Conservation (phyloP, 2,888 invertebrate genomes). For the Xestoiulus laeticollis region DNA sequence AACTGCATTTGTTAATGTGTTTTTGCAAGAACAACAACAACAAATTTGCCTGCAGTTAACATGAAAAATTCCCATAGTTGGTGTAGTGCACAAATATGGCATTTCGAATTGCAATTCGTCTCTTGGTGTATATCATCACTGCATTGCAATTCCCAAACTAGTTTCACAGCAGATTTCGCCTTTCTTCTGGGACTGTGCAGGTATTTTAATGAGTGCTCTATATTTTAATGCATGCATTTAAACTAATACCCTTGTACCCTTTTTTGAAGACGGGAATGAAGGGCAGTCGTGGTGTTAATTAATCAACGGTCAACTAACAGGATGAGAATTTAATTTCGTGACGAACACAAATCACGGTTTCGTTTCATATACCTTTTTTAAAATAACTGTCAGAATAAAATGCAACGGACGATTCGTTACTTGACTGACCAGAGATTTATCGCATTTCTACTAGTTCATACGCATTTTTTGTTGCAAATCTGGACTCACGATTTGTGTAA, state of each 20-base stretch:
- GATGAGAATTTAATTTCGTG: constrained; percentile 22
- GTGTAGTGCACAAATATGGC: background rate
- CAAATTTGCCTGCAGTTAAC: too few species aligned
- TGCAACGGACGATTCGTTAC: background rate
- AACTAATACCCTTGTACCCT: background rate
- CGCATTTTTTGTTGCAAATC: background rate
- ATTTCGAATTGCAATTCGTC: background rate
- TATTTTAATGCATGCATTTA: constrained; percentile 6
- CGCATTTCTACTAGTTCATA: background rate
- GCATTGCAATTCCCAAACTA: background rate
- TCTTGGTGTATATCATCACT: background rate
- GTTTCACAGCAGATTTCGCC: background rate
- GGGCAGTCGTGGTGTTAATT: constrained; percentile 6
- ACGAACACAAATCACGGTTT: constrained; percentile 22
- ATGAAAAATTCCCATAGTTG: background rate
- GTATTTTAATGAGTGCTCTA: constrained; percentile 27
- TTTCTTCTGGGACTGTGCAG: background rate
- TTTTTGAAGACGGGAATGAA: background rate
- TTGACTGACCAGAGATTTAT: constrained; percentile 19
- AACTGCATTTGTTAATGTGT: too few species aligned
- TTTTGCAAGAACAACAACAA: too few species aligned
- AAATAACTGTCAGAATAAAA: constrained; percentile 11
- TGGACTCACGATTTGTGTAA: constrained; percentile 16
- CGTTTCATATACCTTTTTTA: background rate
- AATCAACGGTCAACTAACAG: constrained; percentile 29